phyloP scores from a whole-genome alignment of 1,140 invertebrate genomes.

The Venturia canescens region DNA sequence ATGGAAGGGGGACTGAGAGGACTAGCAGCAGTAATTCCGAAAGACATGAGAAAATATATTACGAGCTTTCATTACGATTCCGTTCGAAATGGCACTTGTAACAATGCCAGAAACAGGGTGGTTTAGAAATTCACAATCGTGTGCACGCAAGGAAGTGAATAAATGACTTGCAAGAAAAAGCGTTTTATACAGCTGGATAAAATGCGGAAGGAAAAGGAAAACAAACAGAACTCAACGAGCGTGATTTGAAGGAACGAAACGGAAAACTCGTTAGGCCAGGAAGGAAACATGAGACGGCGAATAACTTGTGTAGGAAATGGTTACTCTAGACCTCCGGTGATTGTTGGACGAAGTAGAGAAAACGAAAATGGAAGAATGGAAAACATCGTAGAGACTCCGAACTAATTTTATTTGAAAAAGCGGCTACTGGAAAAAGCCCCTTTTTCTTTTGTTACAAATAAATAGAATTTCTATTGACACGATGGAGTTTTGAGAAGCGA shows the following conservation, averaged over 20 bases:
- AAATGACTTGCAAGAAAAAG: not conserved
- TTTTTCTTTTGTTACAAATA: too few relatives aligned
- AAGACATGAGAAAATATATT: not conserved
- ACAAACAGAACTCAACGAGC: not conserved
- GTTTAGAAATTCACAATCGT: not conserved
- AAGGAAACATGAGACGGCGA: conserved; percentile 27
- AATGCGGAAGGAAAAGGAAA: conserved; percentile 44
- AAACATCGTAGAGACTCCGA: not conserved
- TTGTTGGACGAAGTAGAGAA: conserved; percentile 19
- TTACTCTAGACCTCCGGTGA: conserved; percentile 31
- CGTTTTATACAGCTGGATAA: not conserved
- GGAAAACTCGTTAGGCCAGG: conserved; percentile 55
- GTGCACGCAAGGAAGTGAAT: not conserved
- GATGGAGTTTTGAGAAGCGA: too few relatives aligned
- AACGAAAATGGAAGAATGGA: not conserved
- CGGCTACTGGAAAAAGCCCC: too few relatives aligned
- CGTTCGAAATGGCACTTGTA: not conserved
- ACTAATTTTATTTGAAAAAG: not conserved
- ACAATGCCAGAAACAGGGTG: not conserved
- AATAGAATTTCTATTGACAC: too few relatives aligned
- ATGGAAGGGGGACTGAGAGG: not conserved
- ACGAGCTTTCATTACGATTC: not conserved
- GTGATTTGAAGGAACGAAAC: conserved; percentile 35
- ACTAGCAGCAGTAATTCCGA: not conserved
- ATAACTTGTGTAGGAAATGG: conserved; percentile 33